A percentile compares a stretch with the other conserved stretches of the same genome.
phyloP scores from a whole-genome alignment of 2,888 invertebrate species.

The Helicoverpa assulta region DNA sequence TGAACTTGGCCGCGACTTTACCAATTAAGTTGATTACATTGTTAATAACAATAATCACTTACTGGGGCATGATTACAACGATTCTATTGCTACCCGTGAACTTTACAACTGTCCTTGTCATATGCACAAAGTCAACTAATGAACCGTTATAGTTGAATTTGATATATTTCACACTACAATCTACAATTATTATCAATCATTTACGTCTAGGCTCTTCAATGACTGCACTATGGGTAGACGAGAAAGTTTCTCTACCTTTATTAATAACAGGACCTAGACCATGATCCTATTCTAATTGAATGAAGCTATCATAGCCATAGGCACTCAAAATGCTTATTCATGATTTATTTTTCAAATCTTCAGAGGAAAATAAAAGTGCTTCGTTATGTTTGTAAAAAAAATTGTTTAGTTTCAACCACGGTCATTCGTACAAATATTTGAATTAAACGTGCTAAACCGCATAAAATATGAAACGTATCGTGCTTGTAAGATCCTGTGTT shows the following conservation, averaged over 20 bases:
- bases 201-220: conserved; percentile 30
- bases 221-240: conserved; percentile 21
- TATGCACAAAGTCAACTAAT: conserved; percentile 55
- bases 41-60: conserved; percentile 60
- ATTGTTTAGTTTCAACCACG: not conserved
- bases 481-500: conserved; percentile 21
- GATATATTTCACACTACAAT: conserved; percentile 21
- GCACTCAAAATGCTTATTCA: not conserved
- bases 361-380: too few relatives aligned
- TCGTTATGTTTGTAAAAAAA: too few relatives aligned
- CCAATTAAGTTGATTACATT: conserved; percentile 64
- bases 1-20: conserved; percentile 80
- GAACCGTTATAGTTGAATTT: conserved; percentile 26
- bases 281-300: not conserved
- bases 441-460: conserved; percentile 22
- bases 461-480: conserved; percentile 32
- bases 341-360: too few relatives aligned
- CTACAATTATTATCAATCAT: conserved; percentile 24
- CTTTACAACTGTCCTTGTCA: conserved; percentile 60
- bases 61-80: conserved; percentile 50
- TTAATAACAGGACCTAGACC: conserved; percentile 22
- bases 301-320: not conserved
- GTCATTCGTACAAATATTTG: not conserved
- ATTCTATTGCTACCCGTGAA: conserved; percentile 48
- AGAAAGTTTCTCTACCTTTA: conserved; percentile 32